phyloP scores from a whole-genome alignment of 2,797 vertebrate genomes.

The Perdix hodgsoniae region DNA sequence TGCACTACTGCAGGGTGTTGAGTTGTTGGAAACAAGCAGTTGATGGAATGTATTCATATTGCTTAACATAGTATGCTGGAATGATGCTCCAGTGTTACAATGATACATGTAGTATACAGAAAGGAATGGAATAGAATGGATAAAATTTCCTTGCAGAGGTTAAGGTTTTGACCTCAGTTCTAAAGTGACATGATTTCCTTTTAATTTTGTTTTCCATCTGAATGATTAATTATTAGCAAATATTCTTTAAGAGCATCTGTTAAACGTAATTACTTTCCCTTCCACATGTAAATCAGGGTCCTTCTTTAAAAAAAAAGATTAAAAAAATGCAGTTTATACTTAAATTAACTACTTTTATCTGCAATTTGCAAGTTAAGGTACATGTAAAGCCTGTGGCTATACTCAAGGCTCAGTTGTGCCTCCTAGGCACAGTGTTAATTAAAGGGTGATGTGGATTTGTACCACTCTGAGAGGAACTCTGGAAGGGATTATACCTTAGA shows the following conservation, averaged over 20 bases:
- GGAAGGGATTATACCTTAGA: slow-evolving; percentile 55
- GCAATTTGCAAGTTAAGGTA: slow-evolving; percentile 45
- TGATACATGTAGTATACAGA: neutral
- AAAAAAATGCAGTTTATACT: slow-evolving; percentile 12
- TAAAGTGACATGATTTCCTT: neutral
- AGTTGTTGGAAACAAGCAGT: neutral
- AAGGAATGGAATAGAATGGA: neutral
- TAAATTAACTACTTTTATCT: slow-evolving; percentile 52
- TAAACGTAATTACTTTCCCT: slow-evolving; percentile 49
- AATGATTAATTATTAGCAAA: neutral
- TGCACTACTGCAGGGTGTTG: neutral
- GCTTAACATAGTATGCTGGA: neutral
- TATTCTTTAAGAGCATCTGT: slow-evolving; percentile 36
- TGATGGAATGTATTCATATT: neutral
- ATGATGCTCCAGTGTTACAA: neutral
- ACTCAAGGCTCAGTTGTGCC: slow-evolving; percentile 46
- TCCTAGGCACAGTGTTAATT: slow-evolving; percentile 66
- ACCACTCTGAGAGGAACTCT: slow-evolving; percentile 36
- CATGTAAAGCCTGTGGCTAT: slow-evolving; percentile 40
- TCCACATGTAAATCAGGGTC: slow-evolving; percentile 35
- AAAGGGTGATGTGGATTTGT: slow-evolving; percentile 34
- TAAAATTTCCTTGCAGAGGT: neutral
- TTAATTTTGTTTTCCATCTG: neutral
- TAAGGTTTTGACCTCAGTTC: neutral
- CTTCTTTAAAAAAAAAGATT: neutral